phyloP scores from a whole-genome alignment of 2,797 vertebrate genomes.

The Potorous gilbertii region DNA sequence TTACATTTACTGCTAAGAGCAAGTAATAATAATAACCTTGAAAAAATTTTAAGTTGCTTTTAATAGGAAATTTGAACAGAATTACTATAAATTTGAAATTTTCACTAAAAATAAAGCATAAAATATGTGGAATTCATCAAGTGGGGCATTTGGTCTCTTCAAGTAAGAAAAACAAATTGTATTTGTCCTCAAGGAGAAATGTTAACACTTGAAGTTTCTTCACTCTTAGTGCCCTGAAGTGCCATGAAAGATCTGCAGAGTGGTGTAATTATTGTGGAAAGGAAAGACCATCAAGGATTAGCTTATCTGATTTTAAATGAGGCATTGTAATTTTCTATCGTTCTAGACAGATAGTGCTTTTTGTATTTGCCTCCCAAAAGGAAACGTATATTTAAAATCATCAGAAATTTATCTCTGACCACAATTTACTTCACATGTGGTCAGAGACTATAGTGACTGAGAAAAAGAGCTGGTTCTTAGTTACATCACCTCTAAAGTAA shows the following conservation, averaged over 20 bases:
- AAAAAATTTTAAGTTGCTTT: constrained; percentile 40
- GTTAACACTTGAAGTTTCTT: neutral
- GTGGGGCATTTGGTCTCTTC: neutral
- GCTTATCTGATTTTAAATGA: neutral
- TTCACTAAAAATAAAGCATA: neutral
- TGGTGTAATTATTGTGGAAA: neutral
- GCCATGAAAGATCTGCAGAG: neutral
- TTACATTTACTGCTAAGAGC: neutral
- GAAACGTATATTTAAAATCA: constrained; percentile 23
- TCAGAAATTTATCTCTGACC: neutral
- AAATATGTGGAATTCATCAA: constrained; percentile 19
- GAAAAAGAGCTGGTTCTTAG: neutral
- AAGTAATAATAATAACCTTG: neutral
- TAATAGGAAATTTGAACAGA: constrained; percentile 40
- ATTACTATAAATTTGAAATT: neutral
- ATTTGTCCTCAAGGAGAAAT: neutral
- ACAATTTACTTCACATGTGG: constrained; percentile 4
- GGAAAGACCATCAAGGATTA: neutral
- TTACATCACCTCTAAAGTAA: neutral
- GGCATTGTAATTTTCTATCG: neutral
- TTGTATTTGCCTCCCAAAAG: constrained; percentile 38
- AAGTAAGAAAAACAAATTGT: neutral
- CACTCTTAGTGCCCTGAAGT: neutral
- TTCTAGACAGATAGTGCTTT: neutral
- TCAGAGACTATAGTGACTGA: neutral